A percentile compares a stretch with the other conserved stretches of the same genome.
These are phyloP conservation scores for Drosophila formosana DNA, from an alignment of 2,888 invertebrate genomes.

Conservation along the genomic window DNA sequence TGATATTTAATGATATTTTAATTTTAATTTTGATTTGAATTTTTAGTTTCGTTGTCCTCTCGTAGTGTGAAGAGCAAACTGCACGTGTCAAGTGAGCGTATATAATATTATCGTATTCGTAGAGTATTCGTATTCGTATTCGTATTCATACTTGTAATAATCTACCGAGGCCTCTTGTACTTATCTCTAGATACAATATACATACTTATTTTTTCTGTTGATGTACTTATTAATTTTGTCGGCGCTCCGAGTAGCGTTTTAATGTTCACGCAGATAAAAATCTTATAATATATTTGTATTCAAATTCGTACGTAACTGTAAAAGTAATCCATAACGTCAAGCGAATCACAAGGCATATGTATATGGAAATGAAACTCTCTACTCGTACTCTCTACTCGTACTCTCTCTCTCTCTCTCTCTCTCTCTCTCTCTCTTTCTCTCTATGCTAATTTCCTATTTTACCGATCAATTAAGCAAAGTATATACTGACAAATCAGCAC, in stretches of 20 bases:
- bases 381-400: conserved; percentile 5
- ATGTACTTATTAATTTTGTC: conserved; percentile 27
- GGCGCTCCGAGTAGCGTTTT: conserved; percentile 39
- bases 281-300: conserved; percentile 20
- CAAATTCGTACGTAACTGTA: conserved; percentile 29
- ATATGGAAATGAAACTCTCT: conserved; percentile 9
- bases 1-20: no score
- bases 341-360: conserved; percentile 46
- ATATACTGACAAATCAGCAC: conserved; percentile 12
- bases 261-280: conserved; percentile 51
- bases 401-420: conserved; percentile 4
- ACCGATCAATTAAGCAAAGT: conserved; percentile 54
- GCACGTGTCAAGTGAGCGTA: conserved; percentile 70
- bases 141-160: conserved; percentile 39
- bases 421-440: conserved; percentile 17
- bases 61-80: conserved; percentile 62
- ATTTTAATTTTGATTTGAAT: background rate
- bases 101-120: conserved; percentile 23
- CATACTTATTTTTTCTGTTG: conserved; percentile 10
- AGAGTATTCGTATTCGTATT: conserved; percentile 31
- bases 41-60: conserved; percentile 34
- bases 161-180: conserved; percentile 42
- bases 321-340: conserved; percentile 36
- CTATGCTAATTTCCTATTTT: conserved; percentile 41
- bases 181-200: conserved; percentile 13